Percentiles rank a stretch among this genome's conserved stretches.
phyloP scores from a whole-genome alignment of 2,113 vertebrate species.

The Connochaetes taurinus region DNA sequence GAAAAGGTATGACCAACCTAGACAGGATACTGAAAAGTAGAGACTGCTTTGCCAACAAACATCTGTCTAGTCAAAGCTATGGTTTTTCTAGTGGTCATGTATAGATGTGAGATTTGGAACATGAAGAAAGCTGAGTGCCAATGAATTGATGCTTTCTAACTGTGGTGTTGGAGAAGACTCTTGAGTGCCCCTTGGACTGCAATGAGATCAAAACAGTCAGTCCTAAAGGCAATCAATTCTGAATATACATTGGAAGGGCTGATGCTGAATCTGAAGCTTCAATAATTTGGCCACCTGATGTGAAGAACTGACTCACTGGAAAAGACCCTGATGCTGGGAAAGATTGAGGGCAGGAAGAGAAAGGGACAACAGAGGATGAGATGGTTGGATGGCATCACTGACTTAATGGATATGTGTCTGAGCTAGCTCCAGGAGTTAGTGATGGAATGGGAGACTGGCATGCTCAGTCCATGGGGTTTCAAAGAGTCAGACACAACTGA shows the following conservation, averaged over 20 bases:
- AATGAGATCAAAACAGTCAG: background rate
- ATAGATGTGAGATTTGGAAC: background rate
- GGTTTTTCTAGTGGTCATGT: background rate
- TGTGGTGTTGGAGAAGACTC: background rate
- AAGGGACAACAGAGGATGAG: background rate
- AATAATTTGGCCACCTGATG: background rate
- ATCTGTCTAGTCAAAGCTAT: background rate
- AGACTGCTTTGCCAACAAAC: background rate
- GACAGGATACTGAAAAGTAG: background rate
- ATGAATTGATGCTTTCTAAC: background rate
- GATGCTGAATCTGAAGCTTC: background rate
- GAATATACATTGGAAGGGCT: background rate
- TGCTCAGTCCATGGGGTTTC: background rate
- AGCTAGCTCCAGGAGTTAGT: background rate
- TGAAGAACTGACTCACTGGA: background rate
- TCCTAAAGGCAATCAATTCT: background rate
- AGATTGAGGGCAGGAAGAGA: background rate
- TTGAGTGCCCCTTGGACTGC: background rate
- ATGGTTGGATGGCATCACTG: background rate
- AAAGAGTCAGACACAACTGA: background rate
- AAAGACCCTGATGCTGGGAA: background rate
- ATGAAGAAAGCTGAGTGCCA: background rate
- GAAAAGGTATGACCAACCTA: background rate
- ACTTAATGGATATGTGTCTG: background rate
- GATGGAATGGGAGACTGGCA: background rate